Evolutionary conservation across 1,140 invertebrate genomes (phyloP), one percentile per base, ranked within the genome.

Genomic region (Leptinotarsa undecemlineata): DNA sequence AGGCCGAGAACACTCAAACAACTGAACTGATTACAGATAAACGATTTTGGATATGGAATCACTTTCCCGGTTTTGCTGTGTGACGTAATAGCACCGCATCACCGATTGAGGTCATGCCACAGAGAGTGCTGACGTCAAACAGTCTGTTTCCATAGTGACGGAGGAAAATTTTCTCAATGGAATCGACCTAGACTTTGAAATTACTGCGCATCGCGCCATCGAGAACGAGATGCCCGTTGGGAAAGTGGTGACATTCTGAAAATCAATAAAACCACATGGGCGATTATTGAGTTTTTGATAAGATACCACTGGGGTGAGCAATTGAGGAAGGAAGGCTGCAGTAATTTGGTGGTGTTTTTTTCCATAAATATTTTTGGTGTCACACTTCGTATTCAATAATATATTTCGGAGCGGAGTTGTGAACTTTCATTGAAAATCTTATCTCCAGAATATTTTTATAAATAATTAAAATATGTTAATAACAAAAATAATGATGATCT

Each of bases 161-260:
- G 15, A 11, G 23, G 23, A 33, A 19, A 68, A 47, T 57, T 57
- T 68, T 68, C 33, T 47, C 15, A 47, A 26, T 26, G 42, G 33
- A 26, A 47, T 33, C 42, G 66, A 19, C 66, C 66, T 68, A 68
- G 66, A 68, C 66, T 68, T 68, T 68, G 66, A 64, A 64, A 64
- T 64, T 8, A 47, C 66, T 42, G 23, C 42, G 51, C 51, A 47
- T 17, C 66, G 33, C 42, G 15, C 66, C 14, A 33, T 8, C 51
- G 51, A n/a, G 51, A 33, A 15, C 51, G 51, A 57, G 51, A 57
- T 57, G 4, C 51, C n/a, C 17, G 66, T 42, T 47, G n/a, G 66
- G 66, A 68, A 68, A 68, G 33, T 47, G 66, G 19, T 20, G 33
- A 33, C 63, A 23, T 3, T 15, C 13, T 57, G 51, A 57, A 57